Evolutionary conservation across 1,140 invertebrate species (phyloP).

Genomic region (Ridgeia piscesae): DNA sequence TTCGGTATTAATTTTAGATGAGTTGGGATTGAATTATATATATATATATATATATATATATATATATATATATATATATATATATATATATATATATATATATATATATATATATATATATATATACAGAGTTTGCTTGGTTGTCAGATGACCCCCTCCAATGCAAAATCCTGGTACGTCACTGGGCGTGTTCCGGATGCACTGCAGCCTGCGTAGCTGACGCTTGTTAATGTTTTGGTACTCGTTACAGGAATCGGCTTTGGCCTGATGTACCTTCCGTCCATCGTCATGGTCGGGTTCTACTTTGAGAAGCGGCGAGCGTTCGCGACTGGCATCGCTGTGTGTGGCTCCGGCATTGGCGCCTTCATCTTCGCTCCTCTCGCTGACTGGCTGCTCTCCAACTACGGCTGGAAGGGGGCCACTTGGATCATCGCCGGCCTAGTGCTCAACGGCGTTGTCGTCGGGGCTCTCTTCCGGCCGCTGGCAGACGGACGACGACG

Average conservation of each 20-base stretch:
- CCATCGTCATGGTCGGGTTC: constrained; percentile 90
- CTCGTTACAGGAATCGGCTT: constrained; percentile 76
- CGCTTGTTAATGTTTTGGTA: background rate
- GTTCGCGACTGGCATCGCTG: constrained; percentile 89
- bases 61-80: too few species aligned
- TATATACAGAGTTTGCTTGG: too few species aligned
- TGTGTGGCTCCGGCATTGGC: constrained; percentile 82
- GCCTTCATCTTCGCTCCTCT: constrained; percentile 71
- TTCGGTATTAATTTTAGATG: too few species aligned
- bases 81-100: too few species aligned
- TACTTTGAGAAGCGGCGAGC: constrained; percentile 91
- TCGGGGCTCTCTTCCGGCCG: constrained; percentile 19
- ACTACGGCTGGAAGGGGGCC: constrained; percentile 69
- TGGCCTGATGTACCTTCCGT: constrained; percentile 90
- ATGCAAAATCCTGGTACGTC: too few species aligned
- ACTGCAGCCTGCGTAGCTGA: too few species aligned
- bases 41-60: too few species aligned
- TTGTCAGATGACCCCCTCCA: too few species aligned
- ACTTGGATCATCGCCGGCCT: constrained; percentile 83
- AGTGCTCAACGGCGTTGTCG: constrained; percentile 22
- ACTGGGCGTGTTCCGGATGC: too few species aligned
- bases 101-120: too few species aligned
- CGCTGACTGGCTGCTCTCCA: constrained; percentile 64
- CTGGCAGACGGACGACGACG: constrained; percentile 9
- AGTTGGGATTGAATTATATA: too few species aligned